phyloP scores from a whole-genome alignment of 2,113 vertebrate genomes.

The Vicugna pacos region DNA sequence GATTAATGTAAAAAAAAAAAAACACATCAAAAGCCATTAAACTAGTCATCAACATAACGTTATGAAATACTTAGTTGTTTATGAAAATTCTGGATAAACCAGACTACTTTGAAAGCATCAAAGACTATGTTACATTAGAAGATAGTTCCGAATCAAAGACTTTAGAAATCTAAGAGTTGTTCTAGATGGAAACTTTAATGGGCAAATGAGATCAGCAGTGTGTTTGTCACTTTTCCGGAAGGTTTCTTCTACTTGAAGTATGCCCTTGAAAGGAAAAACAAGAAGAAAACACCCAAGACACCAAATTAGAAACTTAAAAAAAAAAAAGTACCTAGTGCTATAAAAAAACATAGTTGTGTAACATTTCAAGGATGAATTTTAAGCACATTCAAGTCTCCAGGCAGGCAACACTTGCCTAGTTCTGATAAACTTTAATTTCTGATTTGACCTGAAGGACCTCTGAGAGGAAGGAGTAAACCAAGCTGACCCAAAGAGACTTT shows the following conservation, averaged over 20 bases:
- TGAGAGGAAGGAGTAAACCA: conserved; percentile 50
- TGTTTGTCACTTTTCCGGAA: conserved; percentile 28
- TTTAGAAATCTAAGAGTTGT: not conserved
- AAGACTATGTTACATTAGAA: not conserved
- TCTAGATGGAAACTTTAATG: conserved; percentile 20
- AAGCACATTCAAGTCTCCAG: conserved; percentile 71
- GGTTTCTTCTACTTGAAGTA: conserved; percentile 70
- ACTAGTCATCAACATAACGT: not conserved
- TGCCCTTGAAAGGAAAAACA: conserved; percentile 74
- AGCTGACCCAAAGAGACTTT: conserved; percentile 45
- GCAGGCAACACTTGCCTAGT: conserved; percentile 72
- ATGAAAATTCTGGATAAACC: not conserved
- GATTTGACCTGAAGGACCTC: conserved; percentile 76
- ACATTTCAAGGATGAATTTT: conserved; percentile 80
- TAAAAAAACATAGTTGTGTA: conserved; percentile 71
- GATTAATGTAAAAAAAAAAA: not conserved
- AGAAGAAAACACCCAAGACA: conserved; percentile 69
- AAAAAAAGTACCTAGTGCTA: conserved; percentile 59
- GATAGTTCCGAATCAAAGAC: not conserved
- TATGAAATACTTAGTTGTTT: not conserved
- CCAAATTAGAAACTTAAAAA: conserved; percentile 75
- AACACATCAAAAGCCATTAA: not conserved
- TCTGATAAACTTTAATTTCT: conserved; percentile 74
- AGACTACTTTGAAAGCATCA: not conserved
- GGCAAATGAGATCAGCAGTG: not conserved